Conservation (phyloP, 2,888 invertebrate species). For the Marronus borbonicus region DNA sequence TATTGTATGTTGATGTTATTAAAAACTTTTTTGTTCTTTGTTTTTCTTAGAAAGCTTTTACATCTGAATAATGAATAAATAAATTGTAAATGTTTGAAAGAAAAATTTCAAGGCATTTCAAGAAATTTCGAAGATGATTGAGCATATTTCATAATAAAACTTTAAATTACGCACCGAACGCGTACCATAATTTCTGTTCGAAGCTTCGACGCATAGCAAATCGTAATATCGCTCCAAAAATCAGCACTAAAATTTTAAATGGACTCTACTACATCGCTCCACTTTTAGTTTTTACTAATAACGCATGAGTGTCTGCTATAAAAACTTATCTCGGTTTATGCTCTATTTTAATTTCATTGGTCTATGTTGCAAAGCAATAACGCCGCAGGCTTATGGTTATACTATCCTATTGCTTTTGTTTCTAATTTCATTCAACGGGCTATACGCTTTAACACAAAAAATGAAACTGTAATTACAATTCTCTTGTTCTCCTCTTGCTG, state of each 20-base stretch:
- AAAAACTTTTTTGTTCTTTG: background rate
- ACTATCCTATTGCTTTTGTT: background rate
- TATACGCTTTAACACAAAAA: too few species aligned
- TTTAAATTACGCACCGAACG: background rate
- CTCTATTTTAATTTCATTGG: slow-evolving; percentile 38
- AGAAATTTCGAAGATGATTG: background rate
- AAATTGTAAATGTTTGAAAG: background rate
- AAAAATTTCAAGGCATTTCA: background rate
- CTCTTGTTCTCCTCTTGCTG: too few species aligned
- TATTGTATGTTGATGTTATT: background rate
- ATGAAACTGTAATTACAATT: too few species aligned
- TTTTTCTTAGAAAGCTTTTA: background rate
- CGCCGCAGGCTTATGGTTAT: background rate
- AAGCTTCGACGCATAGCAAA: background rate
- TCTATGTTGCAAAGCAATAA: background rate
- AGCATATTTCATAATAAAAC: background rate
- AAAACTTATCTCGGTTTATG: slow-evolving; percentile 29
- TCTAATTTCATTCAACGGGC: background rate
- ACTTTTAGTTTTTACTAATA: slow-evolving; percentile 26
- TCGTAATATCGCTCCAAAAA: slow-evolving; percentile 5
- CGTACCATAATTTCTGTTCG: slow-evolving; percentile 7
- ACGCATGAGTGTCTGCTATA: background rate
- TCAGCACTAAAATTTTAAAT: slow-evolving; percentile 22
- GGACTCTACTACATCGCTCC: slow-evolving; percentile 16
- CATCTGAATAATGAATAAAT: background rate